Percentiles rank a stretch among this genome's conserved stretches.
Conservation (phyloP, 1,140 invertebrate genomes). For the Neodiprion lecontei region DNA sequence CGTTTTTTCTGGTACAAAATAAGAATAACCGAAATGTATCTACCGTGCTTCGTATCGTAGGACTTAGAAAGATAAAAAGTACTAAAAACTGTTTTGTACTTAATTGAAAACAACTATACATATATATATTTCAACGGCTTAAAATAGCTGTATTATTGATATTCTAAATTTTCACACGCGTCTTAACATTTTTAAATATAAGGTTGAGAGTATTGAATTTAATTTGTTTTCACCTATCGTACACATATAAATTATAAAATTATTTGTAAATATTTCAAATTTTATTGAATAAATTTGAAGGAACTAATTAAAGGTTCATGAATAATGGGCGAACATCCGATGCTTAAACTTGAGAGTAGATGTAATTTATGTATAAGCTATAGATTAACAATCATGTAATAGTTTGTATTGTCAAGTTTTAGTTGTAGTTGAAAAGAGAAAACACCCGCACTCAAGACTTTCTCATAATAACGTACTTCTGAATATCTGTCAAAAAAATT, state of each 20-base stretch:
- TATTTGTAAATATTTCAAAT: slow-evolving; percentile 29
- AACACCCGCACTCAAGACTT: slow-evolving; percentile 21
- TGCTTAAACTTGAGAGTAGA: slow-evolving; percentile 4
- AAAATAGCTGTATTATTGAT: slow-evolving; percentile 22
- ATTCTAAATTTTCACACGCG: slow-evolving; percentile 30
- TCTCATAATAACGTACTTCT: slow-evolving; percentile 16
- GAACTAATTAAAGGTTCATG: background rate
- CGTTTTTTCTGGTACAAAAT: slow-evolving; percentile 32
- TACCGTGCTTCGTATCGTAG: slow-evolving; percentile 38
- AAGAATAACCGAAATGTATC: slow-evolving; percentile 30
- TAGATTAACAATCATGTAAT: slow-evolving; percentile 23
- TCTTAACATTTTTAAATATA: slow-evolving; percentile 18
- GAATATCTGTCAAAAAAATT: slow-evolving; percentile 13
- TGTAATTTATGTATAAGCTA: slow-evolving; percentile 15
- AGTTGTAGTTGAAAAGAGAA: slow-evolving; percentile 23
- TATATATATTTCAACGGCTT: slow-evolving; percentile 45
- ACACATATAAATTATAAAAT: slow-evolving; percentile 26
- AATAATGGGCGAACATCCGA: background rate
- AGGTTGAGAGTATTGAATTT: slow-evolving; percentile 19
- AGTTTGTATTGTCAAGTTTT: slow-evolving; percentile 8
- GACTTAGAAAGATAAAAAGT: slow-evolving; percentile 29
- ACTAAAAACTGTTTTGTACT: slow-evolving; percentile 50
- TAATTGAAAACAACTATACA: slow-evolving; percentile 48
- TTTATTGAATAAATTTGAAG: background rate
- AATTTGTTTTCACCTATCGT: slow-evolving; percentile 27